Conservation (phyloP, 1,140 invertebrate genomes). For the Eueides isabella region DNA sequence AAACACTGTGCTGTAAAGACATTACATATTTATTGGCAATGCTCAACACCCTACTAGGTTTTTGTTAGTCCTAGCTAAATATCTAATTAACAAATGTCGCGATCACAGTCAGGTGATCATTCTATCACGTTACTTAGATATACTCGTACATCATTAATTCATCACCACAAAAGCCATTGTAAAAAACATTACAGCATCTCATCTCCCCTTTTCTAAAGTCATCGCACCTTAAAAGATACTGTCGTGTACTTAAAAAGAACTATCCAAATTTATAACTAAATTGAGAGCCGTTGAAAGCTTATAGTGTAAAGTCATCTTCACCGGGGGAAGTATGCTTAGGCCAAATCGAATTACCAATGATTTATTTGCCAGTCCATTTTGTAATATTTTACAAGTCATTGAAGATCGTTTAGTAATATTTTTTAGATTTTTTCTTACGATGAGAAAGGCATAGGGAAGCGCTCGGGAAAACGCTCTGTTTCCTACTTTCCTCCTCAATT, state of each 20-base stretch:
- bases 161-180: neutral
- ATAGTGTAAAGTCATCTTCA: constrained; percentile 38
- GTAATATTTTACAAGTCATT: constrained; percentile 66
- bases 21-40: too few species aligned
- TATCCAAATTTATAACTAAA: constrained; percentile 1
- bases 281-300: neutral
- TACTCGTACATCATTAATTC: too few species aligned
- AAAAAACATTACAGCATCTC: neutral
- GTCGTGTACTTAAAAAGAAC: constrained; percentile 15
- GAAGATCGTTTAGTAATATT: constrained; percentile 44
- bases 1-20: too few species aligned
- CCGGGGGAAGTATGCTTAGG: constrained; percentile 64
- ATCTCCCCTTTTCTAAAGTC: constrained; percentile 5
- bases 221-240: neutral
- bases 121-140: too few species aligned
- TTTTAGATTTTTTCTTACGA: too few species aligned
- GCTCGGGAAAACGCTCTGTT: too few species aligned
- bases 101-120: too few species aligned
- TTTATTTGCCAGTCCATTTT: constrained; percentile 68
- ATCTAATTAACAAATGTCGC: too few species aligned
- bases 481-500: too few species aligned
- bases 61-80: too few species aligned
- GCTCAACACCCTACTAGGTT: too few species aligned
- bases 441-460: too few species aligned
- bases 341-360: constrained; percentile 75